These are phyloP conservation scores for Orthosia gothica DNA, from an alignment of 2,888 invertebrate genomes.

Conservation along the genomic window DNA sequence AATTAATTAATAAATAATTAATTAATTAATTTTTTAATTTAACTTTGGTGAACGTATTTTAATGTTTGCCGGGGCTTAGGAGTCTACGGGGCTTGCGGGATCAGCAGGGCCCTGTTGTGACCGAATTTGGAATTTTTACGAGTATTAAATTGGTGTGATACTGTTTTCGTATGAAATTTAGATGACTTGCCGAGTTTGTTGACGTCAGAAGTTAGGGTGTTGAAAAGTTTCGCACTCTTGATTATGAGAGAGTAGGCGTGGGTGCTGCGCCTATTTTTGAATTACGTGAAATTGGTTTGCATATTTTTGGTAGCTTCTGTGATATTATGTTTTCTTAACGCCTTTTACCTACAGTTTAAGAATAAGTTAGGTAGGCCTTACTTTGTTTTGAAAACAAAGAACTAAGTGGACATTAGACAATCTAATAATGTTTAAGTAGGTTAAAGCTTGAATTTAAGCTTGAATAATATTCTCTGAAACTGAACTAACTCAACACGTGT, in stretches of 20 bases:
- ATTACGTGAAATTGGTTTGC: not conserved
- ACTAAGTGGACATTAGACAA: no score
- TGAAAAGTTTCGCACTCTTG: conserved; percentile 25
- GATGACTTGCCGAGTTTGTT: conserved; percentile 41
- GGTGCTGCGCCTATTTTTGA: not conserved
- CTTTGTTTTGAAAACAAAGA: not conserved
- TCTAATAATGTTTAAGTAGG: no score
- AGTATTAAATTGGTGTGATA: conserved; percentile 38
- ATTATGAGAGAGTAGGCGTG: not conserved
- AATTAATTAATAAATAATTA: no score
- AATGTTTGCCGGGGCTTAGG: no score
- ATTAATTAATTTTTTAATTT: no score
- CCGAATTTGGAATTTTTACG: conserved; percentile 48
- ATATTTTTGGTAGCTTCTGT: not conserved
- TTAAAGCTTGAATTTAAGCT: no score
- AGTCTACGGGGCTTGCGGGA: not conserved
- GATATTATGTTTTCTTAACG: not conserved
- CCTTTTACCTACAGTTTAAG: not conserved
- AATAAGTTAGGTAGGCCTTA: not conserved
- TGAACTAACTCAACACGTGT: no score
- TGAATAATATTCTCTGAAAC: no score
- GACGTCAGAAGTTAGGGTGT: conserved; percentile 9
- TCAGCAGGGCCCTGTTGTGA: conserved; percentile 14
- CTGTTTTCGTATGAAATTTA: conserved; percentile 56
- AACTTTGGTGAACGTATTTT: no score